Percentiles rank a stretch among this genome's conserved stretches.
These are phyloP conservation scores for Eubasilissa splendida DNA, from an alignment of 2,888 invertebrate species.

Conservation along the genomic window DNA sequence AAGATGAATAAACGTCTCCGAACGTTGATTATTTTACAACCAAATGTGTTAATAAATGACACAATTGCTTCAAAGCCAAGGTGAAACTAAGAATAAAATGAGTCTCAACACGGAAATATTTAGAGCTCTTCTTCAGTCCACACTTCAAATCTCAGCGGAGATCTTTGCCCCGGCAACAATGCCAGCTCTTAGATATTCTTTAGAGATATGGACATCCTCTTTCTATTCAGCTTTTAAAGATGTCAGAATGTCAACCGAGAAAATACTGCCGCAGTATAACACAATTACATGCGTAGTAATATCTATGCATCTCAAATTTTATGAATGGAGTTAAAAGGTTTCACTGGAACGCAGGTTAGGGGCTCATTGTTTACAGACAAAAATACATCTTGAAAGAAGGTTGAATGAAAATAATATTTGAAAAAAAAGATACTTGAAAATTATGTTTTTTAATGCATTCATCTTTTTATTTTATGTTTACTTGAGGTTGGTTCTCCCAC, in stretches of 20 bases:
- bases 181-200: conserved; percentile 53
- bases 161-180: conserved; percentile 41
- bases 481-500: too few relatives aligned
- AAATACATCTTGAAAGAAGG: conserved; percentile 30
- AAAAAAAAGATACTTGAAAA: too few relatives aligned
- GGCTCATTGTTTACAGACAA: conserved; percentile 26
- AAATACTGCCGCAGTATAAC: conserved; percentile 1
- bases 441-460: too few relatives aligned
- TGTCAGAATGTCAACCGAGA: conserved; percentile 42
- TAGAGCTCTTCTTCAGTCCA: conserved; percentile 12
- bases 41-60: conserved; percentile 16
- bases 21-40: too few relatives aligned
- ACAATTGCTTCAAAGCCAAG: conserved; percentile 33
- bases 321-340: conserved; percentile 39
- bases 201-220: conserved; percentile 41
- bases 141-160: conserved; percentile 27
- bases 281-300: conserved; percentile 33
- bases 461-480: too few relatives aligned
- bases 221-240: conserved; percentile 33
- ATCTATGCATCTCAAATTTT: conserved; percentile 24
- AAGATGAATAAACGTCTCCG: too few relatives aligned
- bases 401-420: neutral
- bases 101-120: conserved; percentile 11
- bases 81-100: conserved; percentile 37
- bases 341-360: conserved; percentile 45